Conservation (phyloP, 2,113 vertebrate species). For the Pithys albifrons region DNA sequence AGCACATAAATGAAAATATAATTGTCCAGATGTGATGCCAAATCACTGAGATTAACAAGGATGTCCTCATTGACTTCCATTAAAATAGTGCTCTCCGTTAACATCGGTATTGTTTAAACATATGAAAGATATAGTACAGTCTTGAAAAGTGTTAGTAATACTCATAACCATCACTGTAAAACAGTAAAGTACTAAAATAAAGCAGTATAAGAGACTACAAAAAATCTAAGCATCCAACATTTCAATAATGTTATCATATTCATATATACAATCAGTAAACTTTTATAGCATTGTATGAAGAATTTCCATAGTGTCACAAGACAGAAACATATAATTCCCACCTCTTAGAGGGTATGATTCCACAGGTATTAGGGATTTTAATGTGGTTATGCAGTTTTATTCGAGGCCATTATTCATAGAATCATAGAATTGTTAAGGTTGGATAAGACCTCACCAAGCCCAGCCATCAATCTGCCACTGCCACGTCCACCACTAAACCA, state of each 20-base stretch:
- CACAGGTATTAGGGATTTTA: background rate
- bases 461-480: background rate
- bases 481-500: background rate
- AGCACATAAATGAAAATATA: background rate
- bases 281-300: background rate
- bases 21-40: background rate
- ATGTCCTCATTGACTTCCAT: background rate
- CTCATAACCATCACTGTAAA: background rate
- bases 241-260: background rate
- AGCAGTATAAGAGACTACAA: background rate
- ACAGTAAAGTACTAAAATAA: background rate
- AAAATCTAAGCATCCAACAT: background rate
- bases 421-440: background rate
- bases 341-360: background rate
- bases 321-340: background rate
- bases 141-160: constrained; percentile 21
- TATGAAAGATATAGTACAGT: background rate
- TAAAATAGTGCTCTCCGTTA: background rate
- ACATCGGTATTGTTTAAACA: background rate
- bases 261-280: background rate
- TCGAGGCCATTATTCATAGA: background rate
- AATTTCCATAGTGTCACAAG: background rate
- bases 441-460: background rate
- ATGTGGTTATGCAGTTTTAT: background rate
- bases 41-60: background rate